Conservation (phyloP, 2,113 vertebrate genomes). For the Galbula dea region DNA sequence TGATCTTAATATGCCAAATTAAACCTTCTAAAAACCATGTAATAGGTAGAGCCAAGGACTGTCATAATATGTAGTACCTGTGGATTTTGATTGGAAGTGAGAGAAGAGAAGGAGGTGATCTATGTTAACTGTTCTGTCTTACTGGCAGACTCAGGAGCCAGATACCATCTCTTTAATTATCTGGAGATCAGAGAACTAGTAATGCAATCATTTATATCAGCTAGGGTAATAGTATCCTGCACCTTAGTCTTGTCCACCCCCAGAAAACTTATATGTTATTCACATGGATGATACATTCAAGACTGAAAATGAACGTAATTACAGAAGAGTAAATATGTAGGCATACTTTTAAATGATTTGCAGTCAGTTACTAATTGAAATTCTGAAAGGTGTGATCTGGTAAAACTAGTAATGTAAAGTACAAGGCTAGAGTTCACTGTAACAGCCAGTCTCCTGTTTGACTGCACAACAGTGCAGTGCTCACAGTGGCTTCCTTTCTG, state of each 20-base stretch:
- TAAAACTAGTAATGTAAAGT: slow-evolving; percentile 1
- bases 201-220: slow-evolving; percentile 5
- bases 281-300: neutral
- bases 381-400: slow-evolving; percentile 3
- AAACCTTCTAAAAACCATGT: neutral
- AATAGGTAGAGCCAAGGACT: neutral
- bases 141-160: neutral
- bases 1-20: neutral
- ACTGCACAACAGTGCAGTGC: neutral
- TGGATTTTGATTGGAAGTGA: neutral
- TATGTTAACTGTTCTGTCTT: neutral
- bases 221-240: neutral
- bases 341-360: slow-evolving; percentile 17
- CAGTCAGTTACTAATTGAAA: slow-evolving; percentile 31
- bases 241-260: slow-evolving; percentile 1
- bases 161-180: neutral
- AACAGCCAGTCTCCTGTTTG: neutral
- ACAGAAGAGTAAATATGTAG: slow-evolving; percentile 11
- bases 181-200: neutral
- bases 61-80: neutral
- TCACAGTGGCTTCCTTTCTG: neutral
- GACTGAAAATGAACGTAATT: slow-evolving; percentile 18
- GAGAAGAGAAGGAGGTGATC: neutral
- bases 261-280: neutral
- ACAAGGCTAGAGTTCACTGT: neutral